These are phyloP conservation scores for Odontophorus gujanensis DNA, from an alignment of 2,113 vertebrate species.

Conservation along the genomic window DNA sequence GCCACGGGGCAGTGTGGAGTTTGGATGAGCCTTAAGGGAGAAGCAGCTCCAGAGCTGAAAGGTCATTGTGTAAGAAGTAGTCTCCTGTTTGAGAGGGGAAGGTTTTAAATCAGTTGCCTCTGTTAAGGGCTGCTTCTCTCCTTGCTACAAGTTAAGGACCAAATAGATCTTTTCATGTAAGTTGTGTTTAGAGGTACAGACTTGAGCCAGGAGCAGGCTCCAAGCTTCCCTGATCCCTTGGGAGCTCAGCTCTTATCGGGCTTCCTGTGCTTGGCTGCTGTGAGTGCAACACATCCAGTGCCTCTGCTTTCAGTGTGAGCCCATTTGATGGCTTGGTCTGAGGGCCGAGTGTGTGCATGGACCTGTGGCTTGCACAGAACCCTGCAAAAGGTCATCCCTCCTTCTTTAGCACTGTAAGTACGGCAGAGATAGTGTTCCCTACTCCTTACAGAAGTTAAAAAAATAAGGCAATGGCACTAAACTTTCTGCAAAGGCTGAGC, in stretches of 20 bases:
- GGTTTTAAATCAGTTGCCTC: background rate
- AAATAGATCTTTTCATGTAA: background rate
- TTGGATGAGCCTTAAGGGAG: background rate
- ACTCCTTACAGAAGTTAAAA: conserved; percentile 38
- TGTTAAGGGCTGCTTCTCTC: background rate
- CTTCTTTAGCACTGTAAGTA: conserved; percentile 43
- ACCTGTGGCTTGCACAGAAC: background rate
- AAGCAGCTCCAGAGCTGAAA: background rate
- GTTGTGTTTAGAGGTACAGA: background rate
- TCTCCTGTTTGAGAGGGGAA: background rate
- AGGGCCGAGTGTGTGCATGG: background rate
- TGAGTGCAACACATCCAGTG: fast-evolving
- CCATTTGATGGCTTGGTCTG: fast-evolving
- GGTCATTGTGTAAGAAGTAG: background rate
- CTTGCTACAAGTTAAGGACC: background rate
- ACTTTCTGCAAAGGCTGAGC: conserved; percentile 67
- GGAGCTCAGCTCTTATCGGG: background rate
- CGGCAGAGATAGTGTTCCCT: conserved; percentile 33
- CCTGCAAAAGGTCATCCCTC: background rate
- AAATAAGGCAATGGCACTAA: conserved; percentile 53
- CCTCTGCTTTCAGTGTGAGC: background rate
- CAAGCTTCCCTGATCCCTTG: background rate
- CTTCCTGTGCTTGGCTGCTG: background rate
- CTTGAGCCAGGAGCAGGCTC: background rate
- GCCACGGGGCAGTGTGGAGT: background rate